A percentile compares a stretch with the other conserved stretches of the same genome.
Evolutionary conservation across 1,140 invertebrate genomes (phyloP).

Genomic region (Schlechtendalia chinensis): DNA sequence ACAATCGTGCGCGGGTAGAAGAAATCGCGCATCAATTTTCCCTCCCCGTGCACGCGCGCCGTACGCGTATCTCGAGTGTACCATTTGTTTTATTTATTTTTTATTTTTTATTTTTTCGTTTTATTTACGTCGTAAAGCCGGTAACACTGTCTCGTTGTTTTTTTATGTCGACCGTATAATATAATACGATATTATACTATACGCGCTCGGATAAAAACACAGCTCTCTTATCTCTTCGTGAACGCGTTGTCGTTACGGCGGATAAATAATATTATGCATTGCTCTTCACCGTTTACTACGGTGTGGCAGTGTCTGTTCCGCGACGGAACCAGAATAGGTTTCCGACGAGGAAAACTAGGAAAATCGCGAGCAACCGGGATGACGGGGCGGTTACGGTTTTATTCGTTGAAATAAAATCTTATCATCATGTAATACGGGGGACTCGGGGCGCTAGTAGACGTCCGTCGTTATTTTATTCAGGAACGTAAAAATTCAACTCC

Average conservation of each 20-base stretch:
- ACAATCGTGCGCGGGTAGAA: too few species aligned
- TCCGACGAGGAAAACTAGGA: background rate
- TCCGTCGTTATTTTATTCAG: conserved; percentile 17
- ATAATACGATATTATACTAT: background rate
- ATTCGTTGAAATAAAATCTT: background rate
- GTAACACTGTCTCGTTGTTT: conserved; percentile 7
- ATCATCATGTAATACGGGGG: background rate
- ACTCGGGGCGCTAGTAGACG: background rate
- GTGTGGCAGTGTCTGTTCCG: too few species aligned
- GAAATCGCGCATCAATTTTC: too few species aligned
- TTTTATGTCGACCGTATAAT: background rate
- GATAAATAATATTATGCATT: too few species aligned
- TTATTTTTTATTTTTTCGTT: conserved; percentile 11
- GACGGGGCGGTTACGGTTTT: background rate
- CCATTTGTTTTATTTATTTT: background rate
- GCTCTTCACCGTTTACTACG: too few species aligned
- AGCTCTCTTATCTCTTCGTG: background rate
- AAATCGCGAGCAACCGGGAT: background rate
- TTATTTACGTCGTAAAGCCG: conserved; percentile 2
- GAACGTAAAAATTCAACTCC: background rate
- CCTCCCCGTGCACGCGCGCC: too few species aligned
- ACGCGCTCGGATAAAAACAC: background rate
- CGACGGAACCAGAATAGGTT: background rate
- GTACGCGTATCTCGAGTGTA: too few species aligned
- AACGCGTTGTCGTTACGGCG: background rate